Percentiles rank a stretch among this genome's conserved stretches.
Evolutionary conservation across 2,888 invertebrate species (phyloP).

Genomic region (Coenonympha glycerion): DNA sequence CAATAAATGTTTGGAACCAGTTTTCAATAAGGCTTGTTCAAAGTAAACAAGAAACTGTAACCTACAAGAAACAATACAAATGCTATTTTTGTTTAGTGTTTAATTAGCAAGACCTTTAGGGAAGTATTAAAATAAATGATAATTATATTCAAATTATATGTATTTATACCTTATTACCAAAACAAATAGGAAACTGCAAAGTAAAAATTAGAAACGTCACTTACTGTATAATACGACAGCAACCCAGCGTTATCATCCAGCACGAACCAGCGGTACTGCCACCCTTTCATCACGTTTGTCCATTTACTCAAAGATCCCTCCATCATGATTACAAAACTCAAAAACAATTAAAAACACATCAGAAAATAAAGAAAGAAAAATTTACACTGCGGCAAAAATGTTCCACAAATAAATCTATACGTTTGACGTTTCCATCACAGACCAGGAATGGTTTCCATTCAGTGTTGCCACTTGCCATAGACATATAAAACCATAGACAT

Average conservation of each 20-base stretch:
- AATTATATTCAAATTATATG: neutral
- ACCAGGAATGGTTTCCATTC: too few species aligned
- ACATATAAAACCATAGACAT: too few species aligned
- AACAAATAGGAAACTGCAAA: too few species aligned
- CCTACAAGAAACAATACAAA: neutral
- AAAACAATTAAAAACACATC: slow-evolving; percentile 55
- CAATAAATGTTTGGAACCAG: neutral
- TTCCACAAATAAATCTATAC: slow-evolving; percentile 61
- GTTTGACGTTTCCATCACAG: slow-evolving; percentile 62
- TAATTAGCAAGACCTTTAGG: neutral
- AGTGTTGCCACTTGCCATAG: neutral
- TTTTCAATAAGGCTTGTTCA: neutral
- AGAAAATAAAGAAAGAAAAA: slow-evolving; percentile 59
- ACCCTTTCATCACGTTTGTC: slow-evolving; percentile 99
- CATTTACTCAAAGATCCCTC: slow-evolving; percentile 97
- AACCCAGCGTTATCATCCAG: slow-evolving; percentile 97
- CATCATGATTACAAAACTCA: slow-evolving; percentile 77
- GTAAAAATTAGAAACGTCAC: slow-evolving; percentile 68
- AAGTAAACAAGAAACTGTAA: slow-evolving; percentile 14
- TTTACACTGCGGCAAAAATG: slow-evolving; percentile 52
- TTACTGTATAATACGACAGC: slow-evolving; percentile 97
- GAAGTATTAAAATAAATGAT: neutral
- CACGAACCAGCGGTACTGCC: slow-evolving; percentile 99
- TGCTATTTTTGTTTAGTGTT: neutral
- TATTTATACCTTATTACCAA: too few species aligned